These are phyloP conservation scores for Carduelis carduelis DNA, from an alignment of 2,797 vertebrate species.

Conservation along the genomic window DNA sequence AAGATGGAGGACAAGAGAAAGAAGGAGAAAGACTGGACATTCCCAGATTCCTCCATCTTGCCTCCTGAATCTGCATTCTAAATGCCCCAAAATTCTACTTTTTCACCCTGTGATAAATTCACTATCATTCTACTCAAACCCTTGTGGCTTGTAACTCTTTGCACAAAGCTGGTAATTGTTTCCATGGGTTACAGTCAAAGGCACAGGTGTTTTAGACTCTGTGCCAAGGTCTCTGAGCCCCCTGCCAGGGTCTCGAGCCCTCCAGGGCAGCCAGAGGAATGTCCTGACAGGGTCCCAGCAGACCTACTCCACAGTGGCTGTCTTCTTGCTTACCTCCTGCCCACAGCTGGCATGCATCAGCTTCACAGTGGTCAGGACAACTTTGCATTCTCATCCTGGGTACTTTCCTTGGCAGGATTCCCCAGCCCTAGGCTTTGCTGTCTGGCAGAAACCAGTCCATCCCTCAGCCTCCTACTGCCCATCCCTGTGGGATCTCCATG, in stretches of 20 bases:
- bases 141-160: background rate
- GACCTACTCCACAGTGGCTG: background rate
- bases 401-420: background rate
- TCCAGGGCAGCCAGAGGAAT: background rate
- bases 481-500: background rate
- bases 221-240: background rate
- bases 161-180: background rate
- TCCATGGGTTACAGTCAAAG: background rate
- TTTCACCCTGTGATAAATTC: background rate
- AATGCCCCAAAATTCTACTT: background rate
- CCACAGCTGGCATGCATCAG: accelerated
- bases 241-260: background rate
- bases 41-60: background rate
- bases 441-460: background rate
- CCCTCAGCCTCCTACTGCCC: background rate
- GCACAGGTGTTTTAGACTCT: background rate
- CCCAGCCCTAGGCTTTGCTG: background rate
- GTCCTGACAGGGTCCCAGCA: background rate
- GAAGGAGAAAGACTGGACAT: background rate
- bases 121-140: background rate
- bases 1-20: background rate
- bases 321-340: background rate
- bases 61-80: background rate
- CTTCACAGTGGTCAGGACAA: background rate
- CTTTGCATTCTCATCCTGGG: background rate